These are phyloP conservation scores for Epistrophe eligans DNA, from an alignment of 2,888 invertebrate genomes.

Conservation along the genomic window DNA sequence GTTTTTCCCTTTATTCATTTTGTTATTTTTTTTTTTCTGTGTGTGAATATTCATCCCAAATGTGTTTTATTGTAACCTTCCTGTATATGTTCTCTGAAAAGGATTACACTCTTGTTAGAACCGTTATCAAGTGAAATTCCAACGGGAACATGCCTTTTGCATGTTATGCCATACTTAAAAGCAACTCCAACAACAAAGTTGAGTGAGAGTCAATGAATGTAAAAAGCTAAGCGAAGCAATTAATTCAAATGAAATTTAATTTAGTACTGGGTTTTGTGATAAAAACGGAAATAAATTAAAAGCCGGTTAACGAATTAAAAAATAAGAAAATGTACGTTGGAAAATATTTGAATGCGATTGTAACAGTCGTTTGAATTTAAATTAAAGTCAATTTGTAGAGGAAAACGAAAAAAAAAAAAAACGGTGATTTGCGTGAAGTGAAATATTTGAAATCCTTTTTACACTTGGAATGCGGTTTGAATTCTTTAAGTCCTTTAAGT, in stretches of 20 bases:
- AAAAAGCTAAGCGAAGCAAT: constrained; percentile 63
- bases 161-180: constrained; percentile 55
- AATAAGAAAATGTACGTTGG: not conserved
- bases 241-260: constrained; percentile 69
- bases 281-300: constrained; percentile 41
- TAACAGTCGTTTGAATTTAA: constrained; percentile 40
- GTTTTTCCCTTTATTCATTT: not conserved
- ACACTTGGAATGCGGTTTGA: constrained; percentile 65
- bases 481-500: constrained; percentile 59
- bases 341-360: constrained; percentile 27
- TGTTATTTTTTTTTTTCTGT: not conserved
- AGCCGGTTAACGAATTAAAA: constrained; percentile 34
- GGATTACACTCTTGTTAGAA: constrained; percentile 60
- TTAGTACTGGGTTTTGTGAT: constrained; percentile 36
- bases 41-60: constrained; percentile 23
- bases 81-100: constrained; percentile 45
- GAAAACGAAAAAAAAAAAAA: constrained; percentile 17
- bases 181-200: constrained; percentile 33
- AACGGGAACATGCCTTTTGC: constrained; percentile 61
- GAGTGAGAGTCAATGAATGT: constrained; percentile 23
- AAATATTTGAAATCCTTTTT: constrained; percentile 51
- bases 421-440: constrained; percentile 38
- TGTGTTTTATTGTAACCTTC: constrained; percentile 30
- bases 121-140: constrained; percentile 66
- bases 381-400: constrained; percentile 10